Evolutionary conservation across 30 jellyfish, hydroid and myxozoan species (phyloP), one percentile per base, ranked within the genome.

Genomic region (Hydra vulgaris): DNA sequence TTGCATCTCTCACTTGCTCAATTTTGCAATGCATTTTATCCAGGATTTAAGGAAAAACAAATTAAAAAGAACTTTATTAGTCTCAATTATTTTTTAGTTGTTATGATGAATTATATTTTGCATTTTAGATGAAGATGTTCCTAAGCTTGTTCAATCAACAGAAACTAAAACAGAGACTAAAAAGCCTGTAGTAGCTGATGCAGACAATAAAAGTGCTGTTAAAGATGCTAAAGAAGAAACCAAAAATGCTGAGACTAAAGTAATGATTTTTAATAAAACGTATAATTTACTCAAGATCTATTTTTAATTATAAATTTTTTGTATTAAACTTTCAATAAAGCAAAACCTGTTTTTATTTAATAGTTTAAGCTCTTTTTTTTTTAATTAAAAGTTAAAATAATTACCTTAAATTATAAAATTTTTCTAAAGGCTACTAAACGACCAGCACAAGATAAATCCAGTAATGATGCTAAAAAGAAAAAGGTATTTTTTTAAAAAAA

Each of bases 121-220:
- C n/a, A n/a, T n/a, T 7, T 7, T 25, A 52, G 85, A 78, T 78
- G 96, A 86, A 79, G 86, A 83, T 8, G 88, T 83, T 8, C 96
- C 96, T 56, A 86, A 77, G 23, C 75, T 88, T 27, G 94, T 88
- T 21, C 27, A 81, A 73, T 73, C 88, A 25, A 66, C 73, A 75
- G 79, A 71, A 27, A 23, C 79, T 8, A 73, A 73, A 73, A 20
- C 54, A 24, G 70, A 24, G 16, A 54, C 52, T 40, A 53, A 53
- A 27, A 76, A 79, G 74, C 86, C 95, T 0, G 89, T 70, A 4
- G 22, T 70, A 53, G 21, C 66, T 19, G 85, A 76, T 0, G 78
- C 70, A 22, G 52, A 24, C 18, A 71, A 74, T 40, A 27, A 80
- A 24, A 12, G 5, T 3, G 61, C 61, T 3, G 79, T 54, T 17